Evolutionary conservation across 2,797 vertebrate genomes (phyloP).

Genomic region (Picus viridis): DNA sequence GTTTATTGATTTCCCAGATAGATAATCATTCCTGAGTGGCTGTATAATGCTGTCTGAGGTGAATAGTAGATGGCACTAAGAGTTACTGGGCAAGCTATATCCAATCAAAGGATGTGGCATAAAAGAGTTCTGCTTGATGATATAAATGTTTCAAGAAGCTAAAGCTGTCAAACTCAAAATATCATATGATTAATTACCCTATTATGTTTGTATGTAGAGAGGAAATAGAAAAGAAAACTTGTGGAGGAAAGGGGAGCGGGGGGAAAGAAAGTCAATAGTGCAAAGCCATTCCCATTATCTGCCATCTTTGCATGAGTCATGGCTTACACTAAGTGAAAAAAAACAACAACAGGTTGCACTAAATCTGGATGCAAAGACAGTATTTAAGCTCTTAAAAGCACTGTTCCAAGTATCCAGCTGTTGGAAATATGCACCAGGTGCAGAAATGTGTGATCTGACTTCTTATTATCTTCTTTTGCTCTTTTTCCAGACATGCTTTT

Average conservation of each 20-base stretch:
- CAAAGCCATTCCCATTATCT: background rate
- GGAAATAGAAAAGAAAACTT: background rate
- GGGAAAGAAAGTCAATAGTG: background rate
- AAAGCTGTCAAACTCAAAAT: conserved; percentile 24
- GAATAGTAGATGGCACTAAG: conserved; percentile 40
- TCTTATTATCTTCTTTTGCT: background rate
- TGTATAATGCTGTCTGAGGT: conserved; percentile 38
- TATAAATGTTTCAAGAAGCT: conserved; percentile 28
- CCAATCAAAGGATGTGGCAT: background rate
- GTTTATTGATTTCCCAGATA: conserved; percentile 66
- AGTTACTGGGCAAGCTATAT: conserved; percentile 30
- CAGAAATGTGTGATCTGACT: background rate
- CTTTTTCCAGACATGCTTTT: background rate
- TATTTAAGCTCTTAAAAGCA: background rate
- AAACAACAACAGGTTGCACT: background rate
- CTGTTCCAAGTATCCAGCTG: background rate
- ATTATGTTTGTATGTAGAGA: conserved; percentile 21
- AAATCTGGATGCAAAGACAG: background rate
- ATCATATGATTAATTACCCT: conserved; percentile 60
- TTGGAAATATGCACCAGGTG: background rate
- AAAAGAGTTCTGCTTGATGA: background rate
- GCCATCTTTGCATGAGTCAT: background rate
- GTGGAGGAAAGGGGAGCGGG: background rate
- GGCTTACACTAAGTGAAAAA: background rate
- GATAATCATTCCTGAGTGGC: conserved; percentile 55